Evolutionary conservation across 2,113 vertebrate genomes (phyloP).

Genomic region (Gymnobelideus leadbeateri): DNA sequence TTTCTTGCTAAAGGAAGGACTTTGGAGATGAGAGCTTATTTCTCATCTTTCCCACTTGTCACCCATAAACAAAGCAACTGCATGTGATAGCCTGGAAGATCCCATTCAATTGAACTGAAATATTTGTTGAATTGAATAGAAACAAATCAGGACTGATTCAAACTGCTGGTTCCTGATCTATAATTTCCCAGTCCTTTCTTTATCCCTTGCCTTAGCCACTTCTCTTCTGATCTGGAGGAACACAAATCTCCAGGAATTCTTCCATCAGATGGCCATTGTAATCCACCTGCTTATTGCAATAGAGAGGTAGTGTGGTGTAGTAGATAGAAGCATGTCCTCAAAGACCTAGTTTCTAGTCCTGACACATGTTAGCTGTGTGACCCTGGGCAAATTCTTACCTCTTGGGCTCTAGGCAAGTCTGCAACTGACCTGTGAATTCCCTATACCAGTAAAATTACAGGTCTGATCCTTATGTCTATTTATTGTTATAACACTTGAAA

Average conservation of each 20-base stretch:
- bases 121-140: conserved; percentile 1
- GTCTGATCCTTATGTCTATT: neutral
- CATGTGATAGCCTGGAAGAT: neutral
- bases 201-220: neutral
- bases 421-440: neutral
- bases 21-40: conserved; percentile 5
- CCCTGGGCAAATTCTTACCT: neutral
- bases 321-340: neutral
- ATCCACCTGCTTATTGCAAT: neutral
- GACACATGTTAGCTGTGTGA: neutral
- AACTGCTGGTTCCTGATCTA: neutral
- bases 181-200: neutral
- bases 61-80: neutral
- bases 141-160: neutral
- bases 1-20: conserved; percentile 27
- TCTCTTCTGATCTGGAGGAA: conserved; percentile 28
- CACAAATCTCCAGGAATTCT: conserved; percentile 29
- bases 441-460: neutral
- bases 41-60: conserved; percentile 8
- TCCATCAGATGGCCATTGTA: neutral
- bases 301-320: neutral
- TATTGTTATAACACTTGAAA: neutral
- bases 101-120: neutral
- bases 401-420: neutral
- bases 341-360: neutral